Evolutionary conservation across 2,888 invertebrate species (phyloP), one percentile per base, ranked within the genome.

Genomic region (Limenitis camilla): DNA sequence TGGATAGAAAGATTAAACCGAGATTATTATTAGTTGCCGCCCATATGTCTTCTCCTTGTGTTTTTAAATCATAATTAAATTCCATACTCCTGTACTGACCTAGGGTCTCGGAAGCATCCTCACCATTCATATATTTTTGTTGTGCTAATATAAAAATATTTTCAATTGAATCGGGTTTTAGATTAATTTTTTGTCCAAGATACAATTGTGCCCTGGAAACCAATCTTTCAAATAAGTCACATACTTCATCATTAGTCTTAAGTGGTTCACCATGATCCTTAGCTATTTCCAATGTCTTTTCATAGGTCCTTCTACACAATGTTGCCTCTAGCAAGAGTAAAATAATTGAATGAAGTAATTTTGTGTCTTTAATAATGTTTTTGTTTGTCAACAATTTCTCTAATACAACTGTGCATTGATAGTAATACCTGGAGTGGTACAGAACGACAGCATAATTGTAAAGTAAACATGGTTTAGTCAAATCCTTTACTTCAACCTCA

Each of bases 381-480:
- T 81, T 81, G 40, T 67, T 68, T n/a, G 63, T 62, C 29, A 86
- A 69, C 53, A 88, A 60, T 50, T 80, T 81, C 52, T 88, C 87
- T 45, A 88, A 58, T 40, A 88, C 63, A 0, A 76, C 75, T 6
- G 76, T 84, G 8, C 94, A 92, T 59, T 91, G 89, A 45, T 91
- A 90, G 70, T 93, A 94, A 69, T 95, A 93, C 53, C 91, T 90
- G 6, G 92, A 90, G 67, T 95, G 94, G 74, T 92, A 95, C 6
- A 93, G 81, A 35, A 95, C 66, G 4, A 96, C 90, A 6, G 95
- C 94, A 71, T 94, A 93, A 74, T 95, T 96, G 77, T 92, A 96
- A 63, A 92, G 90, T 47, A 93, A 68, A 58, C 76, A 81, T 0
- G 83, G 84, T 53, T 75, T 72, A 40, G 62, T 69, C 0, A 73